Evolutionary conservation across 1,140 invertebrate genomes (phyloP), one percentile per base, ranked within the genome.

Genomic region (Ceratosolen fusciceps): DNA sequence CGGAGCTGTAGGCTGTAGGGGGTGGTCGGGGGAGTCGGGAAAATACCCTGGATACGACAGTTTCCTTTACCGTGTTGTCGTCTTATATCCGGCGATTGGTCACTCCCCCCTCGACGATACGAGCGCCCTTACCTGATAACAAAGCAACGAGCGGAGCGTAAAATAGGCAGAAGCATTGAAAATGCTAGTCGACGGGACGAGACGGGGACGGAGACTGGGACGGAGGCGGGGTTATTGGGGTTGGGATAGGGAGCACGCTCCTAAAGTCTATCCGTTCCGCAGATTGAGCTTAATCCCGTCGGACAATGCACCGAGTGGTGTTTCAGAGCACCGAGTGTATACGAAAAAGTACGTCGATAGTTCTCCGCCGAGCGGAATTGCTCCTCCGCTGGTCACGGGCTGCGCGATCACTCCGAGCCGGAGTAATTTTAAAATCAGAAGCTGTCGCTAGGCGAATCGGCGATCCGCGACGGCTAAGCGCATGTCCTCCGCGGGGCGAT

Each of bases 381-480:
- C n/a, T n/a, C n/a, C n/a, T n/a, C n/a, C n/a, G n/a, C n/a, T n/a
- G n/a, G n/a, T n/a, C n/a, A n/a, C n/a, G n/a, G n/a, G n/a, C n/a
- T n/a, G n/a, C n/a, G n/a, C n/a, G n/a, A n/a, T n/a, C n/a, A n/a
- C n/a, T n/a, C n/a, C n/a, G n/a, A n/a, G 19, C 49, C 49, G 21
- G 14, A 52, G 19, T 21, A 47, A 47, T 47, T 9, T 16, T 16
- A 47, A 47, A 16, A 16, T 8, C 56, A 60, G 10, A 3, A 62
- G 29, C 47, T 21, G 19, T 31, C 39, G 49, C 26, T n/a, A n/a
- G 60, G 52, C 37, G 58, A 47, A 34, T 76, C 74, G 68, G 14
- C 62, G 68, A 43, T 76, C 62, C 62, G 29, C 71, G 56, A 21
- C 68, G 31, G 29, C 24, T 37, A 62, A 79, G 49, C 70, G 10